These are phyloP conservation scores for Glomeris maerens DNA, from an alignment of 1,140 invertebrate genomes.

Conservation along the genomic window DNA sequence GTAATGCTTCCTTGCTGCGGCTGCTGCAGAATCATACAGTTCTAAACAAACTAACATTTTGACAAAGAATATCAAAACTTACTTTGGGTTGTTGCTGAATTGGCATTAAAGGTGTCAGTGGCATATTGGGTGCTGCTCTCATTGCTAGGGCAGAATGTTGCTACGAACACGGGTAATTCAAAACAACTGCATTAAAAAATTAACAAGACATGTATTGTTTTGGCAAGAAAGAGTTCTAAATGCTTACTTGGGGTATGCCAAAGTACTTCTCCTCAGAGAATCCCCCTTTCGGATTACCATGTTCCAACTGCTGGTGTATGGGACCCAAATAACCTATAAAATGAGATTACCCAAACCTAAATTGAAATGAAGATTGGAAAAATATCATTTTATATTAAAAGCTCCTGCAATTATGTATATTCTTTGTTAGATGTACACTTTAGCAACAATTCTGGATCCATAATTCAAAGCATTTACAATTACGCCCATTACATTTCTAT, in stretches of 20 bases:
- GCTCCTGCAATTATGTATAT: conserved; percentile 1
- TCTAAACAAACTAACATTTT: too few species aligned
- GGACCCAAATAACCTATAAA: conserved; percentile 18
- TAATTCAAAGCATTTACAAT: not conserved
- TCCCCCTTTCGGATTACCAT: conserved; percentile 22
- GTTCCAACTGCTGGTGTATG: conserved; percentile 25
- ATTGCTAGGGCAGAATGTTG: too few species aligned
- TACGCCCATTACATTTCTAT: not conserved
- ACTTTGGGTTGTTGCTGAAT: conserved; percentile 2
- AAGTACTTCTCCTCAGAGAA: conserved; percentile 18
- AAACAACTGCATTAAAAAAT: too few species aligned
- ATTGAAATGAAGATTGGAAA: not conserved
- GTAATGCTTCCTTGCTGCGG: conserved; percentile 38
- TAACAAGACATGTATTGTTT: too few species aligned
- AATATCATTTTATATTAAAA: not conserved
- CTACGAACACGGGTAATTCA: too few species aligned
- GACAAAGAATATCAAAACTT: not conserved
- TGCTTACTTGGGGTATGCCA: conserved; percentile 8
- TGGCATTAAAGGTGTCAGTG: too few species aligned
- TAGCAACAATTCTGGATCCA: not conserved
- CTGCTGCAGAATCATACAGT: conserved; percentile 3
- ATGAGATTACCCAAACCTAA: conserved; percentile 18
- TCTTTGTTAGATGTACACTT: not conserved
- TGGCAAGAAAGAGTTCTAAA: conserved; percentile 7
- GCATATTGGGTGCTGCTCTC: too few species aligned